phyloP scores from a whole-genome alignment of 1,140 invertebrate species.

The Drosophila neocordata region DNA sequence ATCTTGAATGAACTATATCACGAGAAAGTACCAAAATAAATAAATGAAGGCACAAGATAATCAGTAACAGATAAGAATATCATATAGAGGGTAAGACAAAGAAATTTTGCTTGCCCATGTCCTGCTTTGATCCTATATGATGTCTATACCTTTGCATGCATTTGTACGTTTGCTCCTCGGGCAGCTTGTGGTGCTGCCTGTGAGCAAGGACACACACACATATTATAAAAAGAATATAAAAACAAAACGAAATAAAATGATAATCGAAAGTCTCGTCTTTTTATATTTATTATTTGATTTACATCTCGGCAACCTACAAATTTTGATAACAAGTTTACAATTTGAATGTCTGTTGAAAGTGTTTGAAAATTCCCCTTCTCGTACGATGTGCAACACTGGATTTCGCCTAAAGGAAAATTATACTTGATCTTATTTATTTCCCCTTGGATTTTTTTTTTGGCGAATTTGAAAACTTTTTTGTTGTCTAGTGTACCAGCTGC shows the following conservation, averaged over 20 bases:
- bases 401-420: slow-evolving; percentile 7
- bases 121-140: background rate
- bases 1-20: slow-evolving; percentile 88
- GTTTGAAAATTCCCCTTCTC: background rate
- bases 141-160: slow-evolving; percentile 35
- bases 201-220: slow-evolving; percentile 54
- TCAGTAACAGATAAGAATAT: background rate
- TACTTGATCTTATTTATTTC: slow-evolving; percentile 3
- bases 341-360: background rate
- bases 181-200: slow-evolving; percentile 34
- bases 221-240: slow-evolving; percentile 11
- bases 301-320: slow-evolving; percentile 63
- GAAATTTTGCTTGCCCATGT: slow-evolving; percentile 13
- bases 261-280: slow-evolving; percentile 16
- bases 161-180: slow-evolving; percentile 43
- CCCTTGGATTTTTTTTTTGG: slow-evolving; percentile 28
- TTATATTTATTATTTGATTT: slow-evolving; percentile 59
- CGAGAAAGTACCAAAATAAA: slow-evolving; percentile 29
- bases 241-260: slow-evolving; percentile 3
- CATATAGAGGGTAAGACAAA: background rate
- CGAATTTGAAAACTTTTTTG: background rate
- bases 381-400: slow-evolving; percentile 2
- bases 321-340: slow-evolving; percentile 44
- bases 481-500: slow-evolving; percentile 58
- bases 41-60: background rate